Evolutionary conservation across 2,113 vertebrate species (phyloP).

Genomic region (Myxocyprinus asiaticus): DNA sequence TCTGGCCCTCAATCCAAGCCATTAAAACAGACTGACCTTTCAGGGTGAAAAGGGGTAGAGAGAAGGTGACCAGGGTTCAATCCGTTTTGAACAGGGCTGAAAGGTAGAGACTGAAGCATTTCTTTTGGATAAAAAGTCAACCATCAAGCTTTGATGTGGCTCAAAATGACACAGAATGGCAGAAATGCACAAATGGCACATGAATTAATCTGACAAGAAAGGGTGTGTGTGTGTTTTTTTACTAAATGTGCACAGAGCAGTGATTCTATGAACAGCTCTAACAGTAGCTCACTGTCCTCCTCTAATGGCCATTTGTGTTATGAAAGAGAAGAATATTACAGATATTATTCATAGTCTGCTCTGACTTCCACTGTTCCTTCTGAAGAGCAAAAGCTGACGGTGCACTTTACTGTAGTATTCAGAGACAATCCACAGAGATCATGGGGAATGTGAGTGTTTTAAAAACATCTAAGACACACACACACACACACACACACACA

Average conservation of each 20-base stretch:
- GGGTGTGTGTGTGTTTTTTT: background rate
- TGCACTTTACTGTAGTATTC: constrained; percentile 12
- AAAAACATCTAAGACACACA: background rate
- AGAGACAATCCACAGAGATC: background rate
- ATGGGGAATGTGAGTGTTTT: background rate
- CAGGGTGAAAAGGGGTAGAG: background rate
- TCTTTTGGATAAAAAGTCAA: constrained; percentile 14
- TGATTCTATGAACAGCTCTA: constrained; percentile 8
- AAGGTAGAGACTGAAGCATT: constrained; percentile 24
- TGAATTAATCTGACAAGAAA: background rate
- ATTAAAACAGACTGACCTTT: constrained; percentile 45
- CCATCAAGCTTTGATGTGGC: constrained; percentile 15
- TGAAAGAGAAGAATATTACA: constrained; percentile 10
- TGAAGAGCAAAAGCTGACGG: constrained; percentile 13
- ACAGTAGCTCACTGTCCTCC: constrained; percentile 49
- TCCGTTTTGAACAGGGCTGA: constrained; percentile 35
- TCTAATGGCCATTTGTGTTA: constrained; percentile 48
- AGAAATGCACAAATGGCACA: background rate
- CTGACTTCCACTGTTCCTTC: background rate
- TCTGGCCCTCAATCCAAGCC: constrained; percentile 25
- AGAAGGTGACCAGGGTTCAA: constrained; percentile 43
- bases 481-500: constrained; percentile 2
- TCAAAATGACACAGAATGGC: constrained; percentile 1
- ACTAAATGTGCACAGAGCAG: background rate
- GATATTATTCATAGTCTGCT: constrained; percentile 2